Percentiles rank a stretch among this genome's conserved stretches.
Evolutionary conservation across 2,113 vertebrate genomes (phyloP).

Genomic region (Myocastor coypus): DNA sequence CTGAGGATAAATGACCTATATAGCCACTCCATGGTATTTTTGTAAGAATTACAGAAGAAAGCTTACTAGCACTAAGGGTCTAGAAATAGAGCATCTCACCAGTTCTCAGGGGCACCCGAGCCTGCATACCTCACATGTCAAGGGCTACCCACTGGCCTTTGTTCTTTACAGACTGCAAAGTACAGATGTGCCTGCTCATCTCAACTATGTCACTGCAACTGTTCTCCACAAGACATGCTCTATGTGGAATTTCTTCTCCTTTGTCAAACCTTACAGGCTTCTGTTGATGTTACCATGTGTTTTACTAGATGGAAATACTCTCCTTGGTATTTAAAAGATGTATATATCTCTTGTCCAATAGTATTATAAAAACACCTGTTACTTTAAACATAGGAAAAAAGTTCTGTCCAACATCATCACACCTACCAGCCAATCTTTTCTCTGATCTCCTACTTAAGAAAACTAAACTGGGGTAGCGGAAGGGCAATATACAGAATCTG

Average conservation of each 20-base stretch:
- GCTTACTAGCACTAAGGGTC: not conserved
- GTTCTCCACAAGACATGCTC: not conserved
- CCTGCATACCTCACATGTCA: not conserved
- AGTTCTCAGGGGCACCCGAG: not conserved
- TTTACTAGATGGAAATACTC: not conserved
- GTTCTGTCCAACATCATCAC: not conserved
- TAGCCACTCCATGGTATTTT: not conserved
- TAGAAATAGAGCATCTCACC: not conserved
- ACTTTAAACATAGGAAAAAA: not conserved
- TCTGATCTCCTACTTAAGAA: not conserved
- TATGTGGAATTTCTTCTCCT: not conserved
- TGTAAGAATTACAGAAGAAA: not conserved
- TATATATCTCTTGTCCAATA: not conserved
- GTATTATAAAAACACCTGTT: not conserved
- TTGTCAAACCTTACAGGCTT: conserved; percentile 47
- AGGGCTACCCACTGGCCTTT: not conserved
- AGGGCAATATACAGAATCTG: not conserved
- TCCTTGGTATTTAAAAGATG: not conserved
- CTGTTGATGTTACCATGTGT: conserved; percentile 6
- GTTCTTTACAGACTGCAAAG: not conserved
- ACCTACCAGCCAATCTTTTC: not conserved
- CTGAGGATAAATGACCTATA: not conserved
- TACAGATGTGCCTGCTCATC: not conserved
- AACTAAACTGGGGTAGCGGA: not conserved
- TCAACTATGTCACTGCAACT: not conserved